These are phyloP conservation scores for Onychostoma macrolepis DNA, from an alignment of 2,113 vertebrate genomes.

Conservation along the genomic window DNA sequence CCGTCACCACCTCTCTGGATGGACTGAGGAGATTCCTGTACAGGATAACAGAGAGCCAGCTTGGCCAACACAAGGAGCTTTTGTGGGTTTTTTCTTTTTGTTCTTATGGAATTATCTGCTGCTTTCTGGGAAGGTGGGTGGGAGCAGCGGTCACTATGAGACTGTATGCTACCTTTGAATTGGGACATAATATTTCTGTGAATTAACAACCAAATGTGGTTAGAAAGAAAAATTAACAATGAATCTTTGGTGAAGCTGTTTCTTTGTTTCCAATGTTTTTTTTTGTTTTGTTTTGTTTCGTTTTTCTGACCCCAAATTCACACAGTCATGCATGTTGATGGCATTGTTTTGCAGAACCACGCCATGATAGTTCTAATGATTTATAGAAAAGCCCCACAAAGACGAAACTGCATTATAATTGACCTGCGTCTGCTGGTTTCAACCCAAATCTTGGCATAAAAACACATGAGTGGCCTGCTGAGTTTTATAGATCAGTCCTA, in stretches of 20 bases:
- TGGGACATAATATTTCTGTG: constrained; percentile 69
- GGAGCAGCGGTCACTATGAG: constrained; percentile 62
- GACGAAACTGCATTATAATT: not conserved
- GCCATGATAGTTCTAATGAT: not conserved
- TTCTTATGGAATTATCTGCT: constrained; percentile 68
- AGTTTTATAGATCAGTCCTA: constrained; percentile 39
- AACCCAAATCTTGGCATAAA: not conserved
- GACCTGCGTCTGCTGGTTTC: not conserved
- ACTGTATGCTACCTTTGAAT: constrained; percentile 72
- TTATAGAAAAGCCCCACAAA: not conserved
- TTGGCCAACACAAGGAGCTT: constrained; percentile 52
- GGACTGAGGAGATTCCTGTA: not conserved
- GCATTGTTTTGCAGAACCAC: constrained; percentile 37
- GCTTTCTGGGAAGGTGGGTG: constrained; percentile 64
- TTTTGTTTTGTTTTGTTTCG: not conserved
- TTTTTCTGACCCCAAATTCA: constrained; percentile 26
- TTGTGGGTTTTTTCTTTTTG: constrained; percentile 46
- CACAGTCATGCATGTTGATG: constrained; percentile 37
- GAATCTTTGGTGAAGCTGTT: constrained; percentile 57
- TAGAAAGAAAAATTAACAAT: constrained; percentile 57
- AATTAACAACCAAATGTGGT: constrained; percentile 70
- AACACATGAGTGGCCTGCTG: not conserved
- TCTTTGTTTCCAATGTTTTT: constrained; percentile 34
- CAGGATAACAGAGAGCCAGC: not conserved
- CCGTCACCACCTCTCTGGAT: not conserved